A percentile compares a stretch with the other conserved stretches of the same genome.
Conservation (phyloP, 2,888 invertebrate genomes). For the Ophion costatus region DNA sequence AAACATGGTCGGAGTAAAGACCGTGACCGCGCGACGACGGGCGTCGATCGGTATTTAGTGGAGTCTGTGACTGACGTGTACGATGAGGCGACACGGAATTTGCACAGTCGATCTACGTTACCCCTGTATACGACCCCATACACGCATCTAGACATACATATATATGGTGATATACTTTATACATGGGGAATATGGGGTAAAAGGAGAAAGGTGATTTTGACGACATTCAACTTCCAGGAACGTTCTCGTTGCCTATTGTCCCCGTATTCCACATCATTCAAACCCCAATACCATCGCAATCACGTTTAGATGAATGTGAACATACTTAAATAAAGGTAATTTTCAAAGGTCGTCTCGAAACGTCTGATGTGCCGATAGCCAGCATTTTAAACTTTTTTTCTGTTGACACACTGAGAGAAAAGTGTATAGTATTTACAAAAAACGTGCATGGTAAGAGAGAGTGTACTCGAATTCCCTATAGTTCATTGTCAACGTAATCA, state of each 20-base stretch:
- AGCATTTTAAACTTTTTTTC: no score
- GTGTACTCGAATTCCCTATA: no score
- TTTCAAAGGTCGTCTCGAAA: no score
- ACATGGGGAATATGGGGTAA: not conserved
- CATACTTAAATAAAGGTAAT: no score
- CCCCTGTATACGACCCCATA: not conserved
- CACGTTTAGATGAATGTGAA: no score
- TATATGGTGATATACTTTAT: not conserved
- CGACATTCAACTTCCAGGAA: not conserved
- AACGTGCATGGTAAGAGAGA: no score
- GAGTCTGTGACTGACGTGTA: conserved; percentile 81
- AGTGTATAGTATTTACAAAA: no score
- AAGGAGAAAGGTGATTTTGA: not conserved
- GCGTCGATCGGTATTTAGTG: conserved; percentile 82
- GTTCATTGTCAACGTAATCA: no score
- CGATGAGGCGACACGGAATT: conserved; percentile 70
- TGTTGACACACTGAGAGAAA: no score
- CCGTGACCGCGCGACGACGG: conserved; percentile 62
- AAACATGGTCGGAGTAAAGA: conserved; percentile 47
- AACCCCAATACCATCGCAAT: no score
- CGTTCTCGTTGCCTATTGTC: not conserved
- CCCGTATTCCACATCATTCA: no score
- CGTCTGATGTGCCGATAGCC: no score
- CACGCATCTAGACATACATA: not conserved
- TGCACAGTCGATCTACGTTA: conserved; percentile 58